Percentiles rank a stretch among this genome's conserved stretches.
Conservation (phyloP, 2,888 invertebrate genomes). For the Acleris laterana region DNA sequence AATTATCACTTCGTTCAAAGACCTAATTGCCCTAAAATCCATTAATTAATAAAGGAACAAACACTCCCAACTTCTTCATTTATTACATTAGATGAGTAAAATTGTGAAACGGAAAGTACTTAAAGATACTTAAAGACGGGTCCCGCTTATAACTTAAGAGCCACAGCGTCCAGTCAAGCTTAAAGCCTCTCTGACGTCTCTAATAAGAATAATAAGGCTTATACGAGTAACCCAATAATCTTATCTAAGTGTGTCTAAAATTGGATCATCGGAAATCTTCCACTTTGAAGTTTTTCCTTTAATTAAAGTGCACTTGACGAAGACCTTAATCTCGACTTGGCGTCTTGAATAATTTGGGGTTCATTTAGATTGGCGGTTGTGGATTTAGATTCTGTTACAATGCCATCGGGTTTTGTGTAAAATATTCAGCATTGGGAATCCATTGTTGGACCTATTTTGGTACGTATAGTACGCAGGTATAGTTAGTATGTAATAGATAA, state of each 20-base stretch:
- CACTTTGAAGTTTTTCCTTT: conserved; percentile 14
- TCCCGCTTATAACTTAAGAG: no score
- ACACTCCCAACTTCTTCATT: conserved; percentile 9
- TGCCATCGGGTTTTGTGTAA: background rate
- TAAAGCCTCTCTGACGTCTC: background rate
- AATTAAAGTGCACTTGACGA: background rate
- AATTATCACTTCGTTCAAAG: no score
- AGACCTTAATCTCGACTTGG: conserved; percentile 9
- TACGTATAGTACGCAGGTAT: no score
- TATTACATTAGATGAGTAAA: no score
- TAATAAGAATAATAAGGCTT: conserved; percentile 13
- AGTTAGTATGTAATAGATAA: no score
- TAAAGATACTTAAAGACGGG: no score
- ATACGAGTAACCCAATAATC: conserved; percentile 7
- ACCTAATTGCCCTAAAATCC: no score
- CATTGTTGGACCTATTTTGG: no score
- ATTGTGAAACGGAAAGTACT: no score
- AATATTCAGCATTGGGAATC: no score
- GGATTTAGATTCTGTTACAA: background rate
- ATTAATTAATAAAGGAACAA: conserved; percentile 1
- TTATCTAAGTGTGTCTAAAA: conserved; percentile 12
- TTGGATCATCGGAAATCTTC: conserved; percentile 5
- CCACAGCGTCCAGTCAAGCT: background rate
- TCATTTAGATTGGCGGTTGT: background rate
- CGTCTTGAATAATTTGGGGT: conserved; percentile 8